Evolutionary conservation across 1,140 invertebrate genomes (phyloP), one percentile per base, ranked within the genome.

Genomic region (Anagrus nilaparvatae): DNA sequence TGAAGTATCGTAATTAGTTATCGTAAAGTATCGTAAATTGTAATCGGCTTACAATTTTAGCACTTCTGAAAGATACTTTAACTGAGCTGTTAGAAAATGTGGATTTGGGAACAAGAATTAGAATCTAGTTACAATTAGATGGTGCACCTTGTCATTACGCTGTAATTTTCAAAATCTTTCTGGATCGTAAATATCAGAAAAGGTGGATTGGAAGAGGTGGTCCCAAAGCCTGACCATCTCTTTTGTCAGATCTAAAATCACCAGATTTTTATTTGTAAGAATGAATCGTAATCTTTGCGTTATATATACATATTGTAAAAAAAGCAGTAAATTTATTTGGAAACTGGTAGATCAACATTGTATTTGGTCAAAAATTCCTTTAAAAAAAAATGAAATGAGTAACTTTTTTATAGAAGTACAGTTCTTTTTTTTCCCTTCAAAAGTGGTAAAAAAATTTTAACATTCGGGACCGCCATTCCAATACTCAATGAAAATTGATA

Each of bases 91-190:
- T 56, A 21, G 34, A 49, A 34, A 40, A 49, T 42, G 31, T 51
- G 36, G 27, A 45, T 46, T 32, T 50, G 23, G 28, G 24, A 8
- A 46, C 38, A 21, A 39, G 46, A 25, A 14, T 28, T 16, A 33
- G 31, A 20, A 50, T 55, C 48, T 59, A 47, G 53, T 50, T 54
- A 16, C 49, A 58, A 42, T 45, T 55, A 36, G 47, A 58, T 49
- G 52, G 5, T 16, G 35, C 35, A 10, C n/a, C 17, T 5, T 17
- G 18, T 27, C 5, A 14, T 36, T 8, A n/a, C n/a, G n/a, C 9
- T 2, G 13, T 24, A 10, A 13, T 36, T 36, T 36, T 36, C n/a
- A 23, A 36, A 9, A 4, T 13, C 5, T 6, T 5, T 3, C 23
- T 21, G 7, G 12, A 5, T 6, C 5, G 4, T 12, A n/a, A n/a